phyloP scores from a whole-genome alignment of 1,140 invertebrate species.

The Zaprionus vittiger region DNA sequence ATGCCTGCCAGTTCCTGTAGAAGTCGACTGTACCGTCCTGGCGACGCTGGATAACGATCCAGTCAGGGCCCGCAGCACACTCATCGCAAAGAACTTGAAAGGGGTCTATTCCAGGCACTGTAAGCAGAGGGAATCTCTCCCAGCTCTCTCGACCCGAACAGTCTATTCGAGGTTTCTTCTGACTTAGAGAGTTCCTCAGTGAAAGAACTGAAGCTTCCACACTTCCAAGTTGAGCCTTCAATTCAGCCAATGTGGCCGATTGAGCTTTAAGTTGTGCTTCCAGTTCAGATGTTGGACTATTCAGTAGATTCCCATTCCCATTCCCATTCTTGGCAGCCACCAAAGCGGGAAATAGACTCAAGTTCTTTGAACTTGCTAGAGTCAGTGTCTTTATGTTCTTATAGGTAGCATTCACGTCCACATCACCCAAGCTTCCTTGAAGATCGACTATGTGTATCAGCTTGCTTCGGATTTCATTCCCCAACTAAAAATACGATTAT shows the following conservation, averaged over 20 bases:
- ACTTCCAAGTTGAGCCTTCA: conserved; percentile 16
- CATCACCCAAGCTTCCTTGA: conserved; percentile 7
- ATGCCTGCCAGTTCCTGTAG: conserved; percentile 33
- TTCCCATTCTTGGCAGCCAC: neutral
- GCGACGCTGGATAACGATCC: conserved; percentile 39
- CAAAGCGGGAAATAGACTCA: neutral
- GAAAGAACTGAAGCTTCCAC: conserved; percentile 5
- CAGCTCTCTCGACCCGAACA: neutral
- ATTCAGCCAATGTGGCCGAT: neutral
- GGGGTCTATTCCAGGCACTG: conserved; percentile 18
- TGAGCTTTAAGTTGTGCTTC: neutral
- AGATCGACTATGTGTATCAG: conserved; percentile 28
- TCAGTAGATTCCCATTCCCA: neutral
- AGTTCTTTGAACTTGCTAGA: conserved; percentile 3
- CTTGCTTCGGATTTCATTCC: conserved; percentile 17
- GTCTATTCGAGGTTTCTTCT: neutral
- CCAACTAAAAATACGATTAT: neutral
- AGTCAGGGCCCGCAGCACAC: neutral
- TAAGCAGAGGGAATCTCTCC: conserved; percentile 20
- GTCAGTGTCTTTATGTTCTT: conserved; percentile 27
- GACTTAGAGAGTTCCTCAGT: neutral
- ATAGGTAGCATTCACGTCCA: conserved; percentile 36
- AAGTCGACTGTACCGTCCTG: conserved; percentile 30
- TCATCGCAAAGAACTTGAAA: conserved; percentile 27
- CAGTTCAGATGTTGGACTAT: neutral